phyloP scores from a whole-genome alignment of 2,797 vertebrate species.

The Enoplosus armatus region DNA sequence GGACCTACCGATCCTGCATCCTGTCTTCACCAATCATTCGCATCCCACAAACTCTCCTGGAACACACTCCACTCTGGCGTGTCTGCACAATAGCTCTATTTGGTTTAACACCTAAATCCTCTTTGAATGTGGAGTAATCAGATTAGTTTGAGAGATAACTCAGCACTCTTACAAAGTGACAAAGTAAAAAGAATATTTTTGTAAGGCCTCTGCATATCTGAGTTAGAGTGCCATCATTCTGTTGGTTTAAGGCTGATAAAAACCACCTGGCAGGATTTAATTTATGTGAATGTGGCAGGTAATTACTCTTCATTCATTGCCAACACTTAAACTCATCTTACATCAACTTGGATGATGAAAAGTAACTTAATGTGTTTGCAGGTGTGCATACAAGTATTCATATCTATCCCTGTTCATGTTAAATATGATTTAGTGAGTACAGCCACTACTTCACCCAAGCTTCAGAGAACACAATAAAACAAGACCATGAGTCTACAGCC shows the following conservation, averaged over 20 bases:
- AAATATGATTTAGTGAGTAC: neutral
- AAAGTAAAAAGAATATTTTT: conserved; percentile 40
- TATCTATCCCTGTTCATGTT: neutral
- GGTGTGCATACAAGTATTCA: neutral
- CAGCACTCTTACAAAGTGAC: conserved; percentile 29
- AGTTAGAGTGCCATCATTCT: conserved; percentile 35
- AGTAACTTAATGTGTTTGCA: conserved; percentile 20
- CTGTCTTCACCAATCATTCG: conserved; percentile 35
- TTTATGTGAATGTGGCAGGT: conserved; percentile 44
- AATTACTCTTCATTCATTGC: conserved; percentile 52
- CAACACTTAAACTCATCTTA: conserved; percentile 37
- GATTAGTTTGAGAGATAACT: conserved; percentile 44
- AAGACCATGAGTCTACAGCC: neutral
- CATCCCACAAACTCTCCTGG: conserved; percentile 25
- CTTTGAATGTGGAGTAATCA: conserved; percentile 26
- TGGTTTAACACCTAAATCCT: conserved; percentile 41
- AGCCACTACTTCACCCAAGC: neutral
- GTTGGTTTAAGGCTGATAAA: conserved; percentile 52
- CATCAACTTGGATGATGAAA: conserved; percentile 23
- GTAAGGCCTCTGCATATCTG: conserved; percentile 30
- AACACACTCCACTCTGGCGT: conserved; percentile 11
- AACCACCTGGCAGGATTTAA: conserved; percentile 43
- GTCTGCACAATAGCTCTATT: conserved; percentile 21
- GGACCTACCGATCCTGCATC: conserved; percentile 50
- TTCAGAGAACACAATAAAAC: neutral